A percentile compares a stretch with the other conserved stretches of the same genome.
These are phyloP conservation scores for Aplysia californica DNA, from an alignment of 1,140 invertebrate species.

Conservation along the genomic window DNA sequence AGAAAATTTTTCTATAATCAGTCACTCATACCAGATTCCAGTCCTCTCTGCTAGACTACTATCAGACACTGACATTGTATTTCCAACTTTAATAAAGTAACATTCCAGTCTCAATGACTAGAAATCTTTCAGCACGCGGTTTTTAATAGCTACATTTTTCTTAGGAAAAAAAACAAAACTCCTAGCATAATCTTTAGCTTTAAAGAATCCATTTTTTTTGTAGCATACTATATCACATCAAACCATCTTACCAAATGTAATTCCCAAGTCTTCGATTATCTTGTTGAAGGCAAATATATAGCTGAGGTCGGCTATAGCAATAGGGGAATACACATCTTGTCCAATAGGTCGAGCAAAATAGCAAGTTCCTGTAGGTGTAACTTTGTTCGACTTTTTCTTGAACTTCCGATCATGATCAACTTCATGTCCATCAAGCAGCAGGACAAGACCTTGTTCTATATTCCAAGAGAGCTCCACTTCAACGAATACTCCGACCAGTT, in stretches of 20 bases:
- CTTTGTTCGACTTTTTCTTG: neutral
- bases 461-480: conserved; percentile 47
- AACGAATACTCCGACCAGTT: conserved; percentile 28
- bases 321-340: conserved; percentile 20
- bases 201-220: too few relatives aligned
- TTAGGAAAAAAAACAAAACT: too few relatives aligned
- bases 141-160: too few relatives aligned
- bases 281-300: conserved; percentile 37
- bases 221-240: too few relatives aligned
- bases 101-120: too few relatives aligned
- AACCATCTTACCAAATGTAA: conserved; percentile 38
- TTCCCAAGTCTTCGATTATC: conserved; percentile 30
- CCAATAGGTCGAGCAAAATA: conserved; percentile 37
- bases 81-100: too few relatives aligned
- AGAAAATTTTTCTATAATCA: too few relatives aligned
- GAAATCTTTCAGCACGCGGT: too few relatives aligned
- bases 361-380: conserved; percentile 5
- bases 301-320: conserved; percentile 42
- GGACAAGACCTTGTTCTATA: conserved; percentile 34
- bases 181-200: too few relatives aligned
- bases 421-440: conserved; percentile 39
- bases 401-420: conserved; percentile 19
- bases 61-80: too few relatives aligned
- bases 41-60: too few relatives aligned
- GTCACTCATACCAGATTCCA: too few relatives aligned